Base-by-base conservation (phyloP, 2,797 vertebrate genomes). In the Buceros bicornis region DNA sequence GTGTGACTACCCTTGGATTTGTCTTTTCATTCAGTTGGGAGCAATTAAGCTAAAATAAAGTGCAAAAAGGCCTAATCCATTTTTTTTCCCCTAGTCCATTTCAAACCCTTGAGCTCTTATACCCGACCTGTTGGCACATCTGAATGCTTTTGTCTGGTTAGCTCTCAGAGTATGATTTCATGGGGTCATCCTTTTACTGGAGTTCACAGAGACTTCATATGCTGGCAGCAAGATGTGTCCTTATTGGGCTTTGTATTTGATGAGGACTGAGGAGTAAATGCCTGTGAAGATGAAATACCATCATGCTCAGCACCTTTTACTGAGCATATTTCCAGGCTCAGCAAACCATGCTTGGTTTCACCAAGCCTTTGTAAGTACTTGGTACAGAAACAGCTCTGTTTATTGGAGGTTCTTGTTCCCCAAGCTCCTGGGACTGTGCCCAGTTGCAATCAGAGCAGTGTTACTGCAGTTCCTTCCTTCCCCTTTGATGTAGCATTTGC, bases 391-490 rank as follows among this genome's bases (percentile, higher is more conserved):
- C 74, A 92, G 82, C 86, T 96, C 86, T 94, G 79, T 82, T 76
- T 95, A 77, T 92, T 96, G 89, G 80, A 97, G 94, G 95, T 87
- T 89, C 90, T 95, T 91, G 82, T 90, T 97, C 61, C 79, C 81
- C 89, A 89, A 56, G 90, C 80, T 83, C 95, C 95, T 97, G 97
- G 96, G 93, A 95, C 90, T 82, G 87, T 96, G 95, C 97, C 97
- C 91, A 96, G 96, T 95, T 96, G 96, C 95, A 97, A 97, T 98
- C 97, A 97, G 97, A 96, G 96, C 90, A 97, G 87, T 66, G 93
- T 95, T 97, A 95, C 82, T 97, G 89, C 93, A 85, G 91, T 96
- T 97, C 84, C 93, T 97, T 96, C 97, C 97, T 97, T 81, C 87
- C 77, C 80, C 93, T 97, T 97, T 97, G 96, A 97, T 97, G 91